Evolutionary conservation across 2,113 vertebrate genomes (phyloP), one percentile per base, ranked within the genome.

Genomic region (Scomber scombrus): DNA sequence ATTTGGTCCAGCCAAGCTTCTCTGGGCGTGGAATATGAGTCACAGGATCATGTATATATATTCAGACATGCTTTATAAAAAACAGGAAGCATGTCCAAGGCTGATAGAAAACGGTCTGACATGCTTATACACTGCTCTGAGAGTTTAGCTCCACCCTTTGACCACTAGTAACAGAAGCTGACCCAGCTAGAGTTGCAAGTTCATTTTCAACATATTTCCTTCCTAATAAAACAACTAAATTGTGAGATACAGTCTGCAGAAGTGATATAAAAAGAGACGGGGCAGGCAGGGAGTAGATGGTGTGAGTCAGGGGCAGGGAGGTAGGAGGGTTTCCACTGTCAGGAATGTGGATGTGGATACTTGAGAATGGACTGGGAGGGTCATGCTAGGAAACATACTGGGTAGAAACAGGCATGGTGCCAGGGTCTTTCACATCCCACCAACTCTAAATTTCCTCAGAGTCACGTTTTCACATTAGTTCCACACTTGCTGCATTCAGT

Each of bases 281-380:
- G 73, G 40, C 49, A 66, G 65, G 46, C 45, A 61, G 31, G 19
- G 68, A 50, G 61, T 49, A 5, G 43, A 19, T 21, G 45, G 47
- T 65, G 64, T 55, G 49, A 63, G 52, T 13, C 46, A 46, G 46
- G 16, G 45, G 43, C 51, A 40, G 64, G 11, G 71, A 70, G 67
- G 54, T 26, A 57, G 84, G 76, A 70, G 67, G 54, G 71, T 71
- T 78, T 63, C 23, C 26, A 73, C 0, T 0, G 26, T 66, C 57
- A 84, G 88, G 89, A 92, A 91, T 86, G 88, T 85, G 86, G 71
- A 76, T 76, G 61, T 29, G 82, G 79, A 89, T 45, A 66, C 5
- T 13, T 2, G 0, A 78, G 71, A 83, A 66, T 29, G 18, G 43
- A 80, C 19, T 34, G 86, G 88, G 76, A 81, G 86, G 83, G 71